Evolutionary conservation across 2,797 vertebrate genomes (phyloP).

Genomic region (Rhynchonycteris naso): DNA sequence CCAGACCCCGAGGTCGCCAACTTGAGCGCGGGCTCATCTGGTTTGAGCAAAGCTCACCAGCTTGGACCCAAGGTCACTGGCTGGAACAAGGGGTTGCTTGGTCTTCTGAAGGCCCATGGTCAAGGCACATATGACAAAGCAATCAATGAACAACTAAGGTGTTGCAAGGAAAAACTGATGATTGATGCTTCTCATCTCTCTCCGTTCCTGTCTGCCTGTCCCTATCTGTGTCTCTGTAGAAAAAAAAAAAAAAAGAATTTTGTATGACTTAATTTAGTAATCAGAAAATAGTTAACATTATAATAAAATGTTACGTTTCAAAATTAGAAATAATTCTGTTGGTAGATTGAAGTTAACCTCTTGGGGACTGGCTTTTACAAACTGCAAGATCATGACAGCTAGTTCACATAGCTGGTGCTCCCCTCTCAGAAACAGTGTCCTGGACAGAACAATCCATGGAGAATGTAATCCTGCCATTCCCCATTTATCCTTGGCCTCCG

Average conservation of each 20-base stretch:
- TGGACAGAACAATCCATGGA: rapidly evolving
- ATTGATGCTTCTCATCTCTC: no score
- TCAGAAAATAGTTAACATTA: background rate
- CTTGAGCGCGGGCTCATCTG: no score
- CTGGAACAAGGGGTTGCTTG: no score
- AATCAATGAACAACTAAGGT: no score
- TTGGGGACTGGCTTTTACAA: background rate
- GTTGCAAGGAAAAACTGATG: no score
- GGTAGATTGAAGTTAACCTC: background rate
- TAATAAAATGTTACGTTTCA: background rate
- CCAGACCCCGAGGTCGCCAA: no score
- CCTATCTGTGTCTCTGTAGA: no score
- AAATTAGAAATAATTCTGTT: background rate
- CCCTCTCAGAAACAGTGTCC: background rate
- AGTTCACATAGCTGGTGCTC: background rate
- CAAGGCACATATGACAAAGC: no score
- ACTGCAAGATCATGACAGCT: background rate
- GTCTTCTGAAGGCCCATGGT: no score
- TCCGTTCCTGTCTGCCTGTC: no score
- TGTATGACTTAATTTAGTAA: background rate
- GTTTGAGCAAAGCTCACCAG: no score
- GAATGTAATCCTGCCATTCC: background rate
- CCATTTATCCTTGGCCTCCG: background rate
- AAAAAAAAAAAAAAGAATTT: background rate
- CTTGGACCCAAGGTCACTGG: no score